Conservation (phyloP, 2,797 vertebrate genomes). For the Lemur catta region DNA sequence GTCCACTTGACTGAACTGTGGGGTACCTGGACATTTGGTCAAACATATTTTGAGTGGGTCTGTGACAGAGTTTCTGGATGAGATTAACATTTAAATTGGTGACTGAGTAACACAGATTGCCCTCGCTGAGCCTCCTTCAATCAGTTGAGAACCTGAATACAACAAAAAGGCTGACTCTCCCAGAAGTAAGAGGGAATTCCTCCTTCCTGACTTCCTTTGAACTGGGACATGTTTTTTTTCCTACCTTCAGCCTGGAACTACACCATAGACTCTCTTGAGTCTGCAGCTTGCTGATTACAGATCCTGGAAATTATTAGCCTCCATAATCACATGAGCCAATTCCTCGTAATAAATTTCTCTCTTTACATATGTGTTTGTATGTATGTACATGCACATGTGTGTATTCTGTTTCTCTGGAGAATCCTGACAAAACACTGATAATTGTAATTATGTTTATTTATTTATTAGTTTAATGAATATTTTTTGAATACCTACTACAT, state of each 20-base stretch:
- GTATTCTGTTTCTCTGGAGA: neutral
- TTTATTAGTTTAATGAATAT: neutral
- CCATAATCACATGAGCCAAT: neutral
- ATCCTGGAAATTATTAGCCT: neutral
- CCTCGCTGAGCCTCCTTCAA: neutral
- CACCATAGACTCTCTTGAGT: too few relatives aligned
- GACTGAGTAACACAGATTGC: neutral
- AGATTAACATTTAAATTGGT: neutral
- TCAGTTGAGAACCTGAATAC: neutral
- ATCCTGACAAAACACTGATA: neutral
- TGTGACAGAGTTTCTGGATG: neutral
- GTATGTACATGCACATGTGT: neutral
- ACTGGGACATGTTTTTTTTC: too few relatives aligned
- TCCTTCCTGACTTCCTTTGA: neutral
- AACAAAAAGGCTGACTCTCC: neutral
- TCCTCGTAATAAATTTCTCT: neutral
- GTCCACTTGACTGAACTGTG: neutral
- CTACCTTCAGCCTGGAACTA: neutral
- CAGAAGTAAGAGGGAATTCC: neutral
- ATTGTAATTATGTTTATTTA: neutral
- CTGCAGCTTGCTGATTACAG: neutral
- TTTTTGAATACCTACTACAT: neutral
- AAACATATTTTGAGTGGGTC: neutral
- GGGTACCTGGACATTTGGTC: neutral
- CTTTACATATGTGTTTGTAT: neutral